Evolutionary conservation across 1,140 invertebrate species (phyloP).

Genomic region (Drosophila sp.): DNA sequence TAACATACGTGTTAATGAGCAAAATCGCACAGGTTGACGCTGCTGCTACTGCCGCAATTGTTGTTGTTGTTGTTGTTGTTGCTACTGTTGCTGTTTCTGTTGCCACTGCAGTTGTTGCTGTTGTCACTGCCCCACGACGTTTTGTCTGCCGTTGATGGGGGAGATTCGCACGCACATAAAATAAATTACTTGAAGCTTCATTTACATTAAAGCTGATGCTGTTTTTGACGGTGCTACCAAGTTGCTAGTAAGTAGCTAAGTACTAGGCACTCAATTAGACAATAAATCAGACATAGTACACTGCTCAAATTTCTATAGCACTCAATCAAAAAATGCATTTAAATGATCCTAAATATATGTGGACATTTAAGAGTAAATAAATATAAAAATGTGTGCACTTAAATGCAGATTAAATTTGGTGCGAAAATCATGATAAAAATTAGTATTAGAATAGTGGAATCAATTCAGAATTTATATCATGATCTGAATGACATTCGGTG

Average conservation of each 20-base stretch:
- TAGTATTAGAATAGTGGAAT: no score
- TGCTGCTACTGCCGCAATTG: background rate
- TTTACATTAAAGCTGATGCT: constrained; percentile 42
- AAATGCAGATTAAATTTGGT: no score
- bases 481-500: no score
- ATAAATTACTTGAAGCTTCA: constrained; percentile 57
- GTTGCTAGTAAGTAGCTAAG: constrained; percentile 1
- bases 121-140: constrained; percentile 8
- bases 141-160: constrained; percentile 3
- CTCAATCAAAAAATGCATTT: background rate
- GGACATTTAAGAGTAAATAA: no score
- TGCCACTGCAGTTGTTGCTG: background rate
- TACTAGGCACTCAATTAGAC: constrained; percentile 8
- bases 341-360: no score
- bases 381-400: no score
- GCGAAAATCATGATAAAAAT: no score
- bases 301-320: background rate
- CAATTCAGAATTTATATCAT: no score
- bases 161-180: constrained; percentile 70
- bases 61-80: background rate
- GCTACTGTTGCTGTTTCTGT: background rate
- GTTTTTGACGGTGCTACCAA: no score
- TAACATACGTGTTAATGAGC: constrained; percentile 71
- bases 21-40: constrained; percentile 34
- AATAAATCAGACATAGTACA: background rate